phyloP scores from a whole-genome alignment of 2,113 vertebrate species.

The Sinocyclocheilus maitianheensis region DNA sequence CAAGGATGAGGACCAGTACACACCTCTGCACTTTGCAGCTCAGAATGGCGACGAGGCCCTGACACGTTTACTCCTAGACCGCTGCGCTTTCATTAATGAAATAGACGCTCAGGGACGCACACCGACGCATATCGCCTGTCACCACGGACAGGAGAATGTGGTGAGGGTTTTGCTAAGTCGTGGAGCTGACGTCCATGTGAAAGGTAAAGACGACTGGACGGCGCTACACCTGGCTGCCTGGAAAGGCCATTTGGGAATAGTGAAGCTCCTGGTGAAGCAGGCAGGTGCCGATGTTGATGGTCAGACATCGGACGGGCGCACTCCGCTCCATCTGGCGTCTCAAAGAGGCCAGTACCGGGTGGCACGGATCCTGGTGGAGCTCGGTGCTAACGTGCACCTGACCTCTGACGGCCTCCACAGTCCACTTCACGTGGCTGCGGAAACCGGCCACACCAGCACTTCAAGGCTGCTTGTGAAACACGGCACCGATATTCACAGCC shows the following conservation, averaged over 20 bases:
- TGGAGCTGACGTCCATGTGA: constrained; percentile 77
- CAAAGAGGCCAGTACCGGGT: constrained; percentile 93
- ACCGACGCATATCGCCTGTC: constrained; percentile 90
- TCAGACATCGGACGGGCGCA: constrained; percentile 86
- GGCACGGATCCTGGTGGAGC: constrained; percentile 89
- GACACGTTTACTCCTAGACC: constrained; percentile 87
- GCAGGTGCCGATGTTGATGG: constrained; percentile 79
- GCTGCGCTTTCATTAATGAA: constrained; percentile 79
- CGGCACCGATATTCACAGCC: constrained; percentile 72
- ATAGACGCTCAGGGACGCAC: constrained; percentile 91
- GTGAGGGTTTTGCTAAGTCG: constrained; percentile 88
- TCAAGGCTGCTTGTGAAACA: constrained; percentile 90
- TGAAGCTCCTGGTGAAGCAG: constrained; percentile 91
- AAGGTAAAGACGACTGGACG: constrained; percentile 89
- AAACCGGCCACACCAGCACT: constrained; percentile 94
- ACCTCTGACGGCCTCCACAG: constrained; percentile 72
- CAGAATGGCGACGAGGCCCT: constrained; percentile 91
- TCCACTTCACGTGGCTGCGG: constrained; percentile 87
- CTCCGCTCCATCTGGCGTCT: constrained; percentile 89
- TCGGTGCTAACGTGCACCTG: constrained; percentile 79
- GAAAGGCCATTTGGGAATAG: constrained; percentile 92
- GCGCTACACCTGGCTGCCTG: constrained; percentile 91
- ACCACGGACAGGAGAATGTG: constrained; percentile 91
- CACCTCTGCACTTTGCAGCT: constrained; percentile 90
- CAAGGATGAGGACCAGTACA: constrained; percentile 95